A percentile compares a stretch with the other conserved stretches of the same genome.
These are phyloP conservation scores for Stenopsyche tienmushanensis DNA, from an alignment of 1,140 invertebrate species.

Conservation along the genomic window DNA sequence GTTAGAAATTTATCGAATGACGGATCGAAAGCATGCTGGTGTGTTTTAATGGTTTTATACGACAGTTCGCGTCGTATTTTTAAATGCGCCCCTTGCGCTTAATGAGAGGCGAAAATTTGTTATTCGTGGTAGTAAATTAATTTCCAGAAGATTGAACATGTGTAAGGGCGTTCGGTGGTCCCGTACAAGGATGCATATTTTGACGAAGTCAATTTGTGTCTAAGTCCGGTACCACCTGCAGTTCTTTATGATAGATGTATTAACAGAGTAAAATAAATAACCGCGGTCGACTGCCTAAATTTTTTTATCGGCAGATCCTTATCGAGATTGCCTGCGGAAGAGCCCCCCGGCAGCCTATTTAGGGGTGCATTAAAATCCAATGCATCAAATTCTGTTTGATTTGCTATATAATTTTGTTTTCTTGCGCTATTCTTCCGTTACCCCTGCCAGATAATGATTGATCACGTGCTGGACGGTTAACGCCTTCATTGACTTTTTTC, in stretches of 20 bases:
- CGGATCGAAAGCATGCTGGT: too few relatives aligned
- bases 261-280: conserved; percentile 41
- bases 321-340: conserved; percentile 19
- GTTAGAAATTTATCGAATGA: too few relatives aligned
- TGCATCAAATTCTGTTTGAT: conserved; percentile 41
- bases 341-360: conserved; percentile 30
- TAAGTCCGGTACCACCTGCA: conserved; percentile 29
- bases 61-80: too few relatives aligned
- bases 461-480: conserved; percentile 29
- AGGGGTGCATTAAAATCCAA: conserved; percentile 40
- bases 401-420: conserved; percentile 40
- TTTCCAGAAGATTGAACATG: too few relatives aligned
- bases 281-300: conserved; percentile 5
- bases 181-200: neutral
- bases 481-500: conserved; percentile 19
- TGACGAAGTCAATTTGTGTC: conserved; percentile 16
- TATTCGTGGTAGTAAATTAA: too few relatives aligned
- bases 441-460: conserved; percentile 37
- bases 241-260: conserved; percentile 37
- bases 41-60: too few relatives aligned
- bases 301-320: conserved; percentile 30
- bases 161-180: conserved; percentile 6
- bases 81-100: too few relatives aligned
- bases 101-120: too few relatives aligned
- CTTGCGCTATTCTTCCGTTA: conserved; percentile 33